These are phyloP conservation scores for Xiphias gladius DNA, from an alignment of 2,113 vertebrate species.

Conservation along the genomic window DNA sequence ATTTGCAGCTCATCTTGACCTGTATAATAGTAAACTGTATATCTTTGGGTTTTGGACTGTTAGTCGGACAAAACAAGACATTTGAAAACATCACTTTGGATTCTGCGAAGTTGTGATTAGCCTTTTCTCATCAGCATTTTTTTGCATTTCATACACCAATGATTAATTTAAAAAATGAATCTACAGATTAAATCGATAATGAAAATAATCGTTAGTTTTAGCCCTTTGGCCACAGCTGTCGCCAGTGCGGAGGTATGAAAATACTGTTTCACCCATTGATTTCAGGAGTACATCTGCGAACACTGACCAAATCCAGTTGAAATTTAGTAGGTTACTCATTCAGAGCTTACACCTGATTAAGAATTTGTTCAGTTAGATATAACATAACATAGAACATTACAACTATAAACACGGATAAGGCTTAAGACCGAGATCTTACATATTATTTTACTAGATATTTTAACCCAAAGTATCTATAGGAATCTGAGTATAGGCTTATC, in stretches of 20 bases:
- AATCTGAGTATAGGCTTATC: constrained; percentile 2
- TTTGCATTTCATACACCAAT: neutral
- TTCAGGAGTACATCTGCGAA: neutral
- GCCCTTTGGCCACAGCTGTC: no score
- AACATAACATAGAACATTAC: neutral
- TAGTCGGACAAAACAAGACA: neutral
- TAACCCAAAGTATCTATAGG: neutral
- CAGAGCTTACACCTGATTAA: no score
- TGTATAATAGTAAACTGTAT: neutral
- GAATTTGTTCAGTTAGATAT: neutral
- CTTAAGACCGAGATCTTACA: neutral
- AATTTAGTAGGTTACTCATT: neutral
- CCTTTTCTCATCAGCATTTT: neutral
- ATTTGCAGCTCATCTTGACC: neutral
- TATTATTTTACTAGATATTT: neutral
- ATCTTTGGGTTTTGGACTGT: neutral
- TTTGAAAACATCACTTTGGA: neutral
- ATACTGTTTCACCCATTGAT: neutral
- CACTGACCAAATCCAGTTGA: neutral
- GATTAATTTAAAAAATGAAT: neutral
- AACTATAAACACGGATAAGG: neutral
- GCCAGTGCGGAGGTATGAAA: neutral
- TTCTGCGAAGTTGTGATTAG: neutral
- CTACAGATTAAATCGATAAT: neutral
- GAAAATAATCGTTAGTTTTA: neutral